These are phyloP conservation scores for Enteromius viviparus DNA, from an alignment of 2,797 vertebrate genomes.

Conservation along the genomic window DNA sequence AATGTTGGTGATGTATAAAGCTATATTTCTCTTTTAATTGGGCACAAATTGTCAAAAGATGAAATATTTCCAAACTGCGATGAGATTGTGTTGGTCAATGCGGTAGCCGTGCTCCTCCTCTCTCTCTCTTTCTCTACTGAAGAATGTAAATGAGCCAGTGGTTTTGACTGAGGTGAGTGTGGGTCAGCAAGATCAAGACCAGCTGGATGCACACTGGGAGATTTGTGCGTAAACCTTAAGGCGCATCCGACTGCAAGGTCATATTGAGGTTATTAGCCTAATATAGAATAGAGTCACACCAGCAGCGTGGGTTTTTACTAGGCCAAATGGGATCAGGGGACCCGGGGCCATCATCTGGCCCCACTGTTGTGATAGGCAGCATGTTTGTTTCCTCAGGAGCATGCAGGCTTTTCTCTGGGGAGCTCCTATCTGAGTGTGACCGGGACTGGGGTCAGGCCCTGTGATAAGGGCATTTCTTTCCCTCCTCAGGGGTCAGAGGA, in stretches of 20 bases:
- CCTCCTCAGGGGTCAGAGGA: slow-evolving; percentile 67
- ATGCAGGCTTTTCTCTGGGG: slow-evolving; percentile 47
- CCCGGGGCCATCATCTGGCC: slow-evolving; percentile 50
- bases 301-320: slow-evolving; percentile 26
- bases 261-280: slow-evolving; percentile 51
- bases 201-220: slow-evolving; percentile 27
- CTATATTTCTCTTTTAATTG: no score
- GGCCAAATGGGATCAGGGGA: slow-evolving; percentile 50
- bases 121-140: background rate
- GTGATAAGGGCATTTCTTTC: slow-evolving; percentile 51
- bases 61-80: background rate
- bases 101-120: background rate
- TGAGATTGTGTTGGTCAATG: background rate
- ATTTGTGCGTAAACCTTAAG: slow-evolving; percentile 44
- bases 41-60: background rate
- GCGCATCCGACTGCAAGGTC: slow-evolving; percentile 51
- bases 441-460: slow-evolving; percentile 49
- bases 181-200: slow-evolving; percentile 39
- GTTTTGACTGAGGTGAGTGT: slow-evolving; percentile 7
- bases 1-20: no score
- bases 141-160: slow-evolving; percentile 25
- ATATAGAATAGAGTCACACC: slow-evolving; percentile 47
- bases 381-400: slow-evolving; percentile 51
- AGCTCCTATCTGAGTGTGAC: slow-evolving; percentile 52
- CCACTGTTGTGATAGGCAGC: slow-evolving; percentile 53